Evolutionary conservation across 2,888 invertebrate genomes (phyloP).

Genomic region (Cosmopolites sordidus): DNA sequence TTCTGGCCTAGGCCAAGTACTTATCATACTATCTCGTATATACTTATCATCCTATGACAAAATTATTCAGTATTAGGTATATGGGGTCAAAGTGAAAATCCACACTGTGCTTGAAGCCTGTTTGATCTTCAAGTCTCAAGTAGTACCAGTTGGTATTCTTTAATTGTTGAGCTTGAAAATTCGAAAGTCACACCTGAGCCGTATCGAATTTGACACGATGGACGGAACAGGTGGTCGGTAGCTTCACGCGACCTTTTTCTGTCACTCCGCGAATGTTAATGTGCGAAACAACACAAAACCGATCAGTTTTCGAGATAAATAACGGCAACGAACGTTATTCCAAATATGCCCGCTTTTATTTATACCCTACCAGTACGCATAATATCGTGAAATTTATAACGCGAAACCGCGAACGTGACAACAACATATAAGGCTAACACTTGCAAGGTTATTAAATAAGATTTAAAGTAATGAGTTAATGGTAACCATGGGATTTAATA

Average conservation of each 20-base stretch:
- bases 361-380: no score
- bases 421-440: conserved; percentile 28
- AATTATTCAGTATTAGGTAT: no score
- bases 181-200: no score
- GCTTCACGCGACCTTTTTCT: background rate
- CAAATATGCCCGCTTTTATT: background rate
- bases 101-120: no score
- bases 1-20: no score
- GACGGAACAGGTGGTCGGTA: background rate
- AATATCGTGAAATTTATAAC: conserved; percentile 17
- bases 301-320: background rate
- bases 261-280: background rate
- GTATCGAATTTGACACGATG: background rate
- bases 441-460: conserved; percentile 25
- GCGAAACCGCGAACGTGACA: conserved; percentile 23
- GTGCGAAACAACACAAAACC: background rate
- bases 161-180: no score
- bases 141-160: no score
- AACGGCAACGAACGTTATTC: background rate
- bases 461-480: conserved; percentile 28
- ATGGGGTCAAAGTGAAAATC: no score
- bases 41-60: no score
- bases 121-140: no score
- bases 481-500: conserved; percentile 25
- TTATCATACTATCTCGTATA: no score